These are phyloP conservation scores for Anarsia innoxiella DNA, from an alignment of 2,888 invertebrate species.

Conservation along the genomic window DNA sequence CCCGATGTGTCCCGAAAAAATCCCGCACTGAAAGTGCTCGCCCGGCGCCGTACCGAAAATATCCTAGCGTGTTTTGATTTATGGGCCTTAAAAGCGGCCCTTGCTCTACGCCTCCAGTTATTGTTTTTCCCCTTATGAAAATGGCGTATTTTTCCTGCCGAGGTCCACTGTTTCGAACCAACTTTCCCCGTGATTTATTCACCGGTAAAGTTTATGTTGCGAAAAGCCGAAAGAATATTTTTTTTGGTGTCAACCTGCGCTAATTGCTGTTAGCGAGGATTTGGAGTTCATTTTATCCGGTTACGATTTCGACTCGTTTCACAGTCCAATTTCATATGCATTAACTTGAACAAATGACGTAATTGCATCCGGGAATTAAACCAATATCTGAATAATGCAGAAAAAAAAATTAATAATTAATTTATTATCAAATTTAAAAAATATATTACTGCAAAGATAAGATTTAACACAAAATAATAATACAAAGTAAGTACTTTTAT, in stretches of 20 bases:
- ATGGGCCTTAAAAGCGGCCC: conserved; percentile 67
- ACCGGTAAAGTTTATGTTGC: conserved; percentile 50
- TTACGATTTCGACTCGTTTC: conserved; percentile 10
- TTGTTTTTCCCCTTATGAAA: conserved; percentile 71
- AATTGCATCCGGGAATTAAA: too few species aligned
- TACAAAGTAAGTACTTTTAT: too few species aligned
- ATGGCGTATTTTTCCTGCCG: conserved; percentile 54
- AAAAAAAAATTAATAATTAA: too few species aligned
- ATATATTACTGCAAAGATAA: neutral
- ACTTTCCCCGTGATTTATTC: conserved; percentile 51
- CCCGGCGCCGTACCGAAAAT: conserved; percentile 54
- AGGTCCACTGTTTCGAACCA: conserved; percentile 44
- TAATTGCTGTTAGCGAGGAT: conserved; percentile 21
- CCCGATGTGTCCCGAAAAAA: conserved; percentile 56
- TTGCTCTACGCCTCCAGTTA: conserved; percentile 59
- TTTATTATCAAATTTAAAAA: neutral
- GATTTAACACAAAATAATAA: too few species aligned
- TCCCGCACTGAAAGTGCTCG: conserved; percentile 51
- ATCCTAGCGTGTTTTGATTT: conserved; percentile 67
- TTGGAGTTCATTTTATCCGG: neutral
- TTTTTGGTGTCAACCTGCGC: conserved; percentile 24
- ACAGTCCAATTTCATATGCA: too few species aligned
- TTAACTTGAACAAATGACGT: too few species aligned
- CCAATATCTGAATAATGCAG: too few species aligned
- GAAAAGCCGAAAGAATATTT: conserved; percentile 39